Base-by-base conservation (phyloP, 2,797 vertebrate species). In the Coranthus polyacanthus region DNA sequence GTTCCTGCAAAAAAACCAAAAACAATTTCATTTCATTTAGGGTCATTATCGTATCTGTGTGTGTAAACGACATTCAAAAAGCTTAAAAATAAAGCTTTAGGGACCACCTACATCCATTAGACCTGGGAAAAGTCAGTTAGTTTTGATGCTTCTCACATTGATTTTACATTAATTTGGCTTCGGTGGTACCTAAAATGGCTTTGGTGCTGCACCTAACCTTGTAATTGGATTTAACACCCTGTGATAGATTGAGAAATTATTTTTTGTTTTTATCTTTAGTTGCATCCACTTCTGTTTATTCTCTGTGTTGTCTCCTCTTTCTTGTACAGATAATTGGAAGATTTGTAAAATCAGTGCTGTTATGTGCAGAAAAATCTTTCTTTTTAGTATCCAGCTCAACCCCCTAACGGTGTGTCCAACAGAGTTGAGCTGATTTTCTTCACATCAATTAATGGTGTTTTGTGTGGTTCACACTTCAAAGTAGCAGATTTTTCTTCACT, bases 321-420 rank as follows among this genome's bases (percentile, higher is more conserved):
- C 2, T 41, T 37, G 42, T 65, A 22, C 18, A 38, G 26, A 50
- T 51, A 56, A 60, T 41, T 11, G 32, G 59, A 20, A 22, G 22
- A 68, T 57, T 54, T 59, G 43, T 65, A 21, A 68, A 72, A 49
- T 51, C 17, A 21, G 37, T 37, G 7, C 9, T 51, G 15, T 50
- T 67, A 12, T 38, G 13, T 32, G 12, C 50, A n/a, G 41, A 29
- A 43, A 24, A 20, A 58, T 65, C 16, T 44, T 12, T 0, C 39
- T 41, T 12, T 49, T 51, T 17, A 16, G 8, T 37, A 17, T 43
- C n/a, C 36, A 63, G 17, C 26, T 56, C 37, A 62, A 10, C 24
- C 34, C 39, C 41, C 18, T 12, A 41, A 61, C 41, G 18, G 41
- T 50, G 29, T 38, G 17, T 15, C 26, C 34, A 43, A 9, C 0